Conservation (phyloP, 2,888 invertebrate genomes). For the Coronaproctus castanopsis region DNA sequence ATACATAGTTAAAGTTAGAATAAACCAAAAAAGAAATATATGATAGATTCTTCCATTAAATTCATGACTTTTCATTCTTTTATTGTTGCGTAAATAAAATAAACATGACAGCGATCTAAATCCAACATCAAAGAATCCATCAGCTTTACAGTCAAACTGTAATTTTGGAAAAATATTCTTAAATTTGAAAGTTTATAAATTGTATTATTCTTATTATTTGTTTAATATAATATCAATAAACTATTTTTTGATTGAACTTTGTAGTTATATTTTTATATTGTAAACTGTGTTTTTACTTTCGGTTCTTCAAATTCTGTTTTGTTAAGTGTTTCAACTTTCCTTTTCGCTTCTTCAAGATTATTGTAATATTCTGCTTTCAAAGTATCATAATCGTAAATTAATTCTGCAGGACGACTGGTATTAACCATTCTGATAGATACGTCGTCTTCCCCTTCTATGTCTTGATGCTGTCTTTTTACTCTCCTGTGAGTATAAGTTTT, state of each 20-base stretch:
- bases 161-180: neutral
- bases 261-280: too few relatives aligned
- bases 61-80: neutral
- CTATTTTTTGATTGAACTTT: too few relatives aligned
- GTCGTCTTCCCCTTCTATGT: too few relatives aligned
- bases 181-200: too few relatives aligned
- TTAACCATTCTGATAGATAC: neutral
- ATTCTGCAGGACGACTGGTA: neutral
- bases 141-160: neutral
- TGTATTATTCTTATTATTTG: neutral
- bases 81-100: neutral
- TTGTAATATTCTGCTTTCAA: constrained; percentile 8
- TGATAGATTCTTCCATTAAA: neutral
- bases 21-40: neutral
- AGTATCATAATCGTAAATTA: constrained; percentile 5
- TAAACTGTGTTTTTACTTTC: neutral
- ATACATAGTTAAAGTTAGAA: neutral
- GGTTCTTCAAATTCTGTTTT: neutral
- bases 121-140: constrained; percentile 4
- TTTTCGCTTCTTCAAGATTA: constrained; percentile 3
- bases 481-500: too few relatives aligned
- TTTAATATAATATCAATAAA: too few relatives aligned
- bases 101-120: neutral
- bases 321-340: neutral
- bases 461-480: too few relatives aligned